Evolutionary conservation across 2,888 invertebrate genomes (phyloP), one percentile per base, ranked within the genome.

Genomic region (Prosapia bicincta): DNA sequence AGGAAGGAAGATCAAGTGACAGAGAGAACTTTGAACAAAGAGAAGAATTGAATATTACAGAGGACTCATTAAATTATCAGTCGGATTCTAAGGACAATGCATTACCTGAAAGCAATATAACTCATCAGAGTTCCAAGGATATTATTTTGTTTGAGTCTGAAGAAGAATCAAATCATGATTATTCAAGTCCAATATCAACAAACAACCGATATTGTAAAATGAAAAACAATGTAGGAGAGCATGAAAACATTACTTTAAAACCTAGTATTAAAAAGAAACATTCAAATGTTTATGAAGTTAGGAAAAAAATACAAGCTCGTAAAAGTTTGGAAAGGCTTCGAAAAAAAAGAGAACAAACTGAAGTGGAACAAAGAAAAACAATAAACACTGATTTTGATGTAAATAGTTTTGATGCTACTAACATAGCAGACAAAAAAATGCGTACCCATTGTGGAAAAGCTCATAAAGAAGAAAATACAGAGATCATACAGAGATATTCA

Each of bases 11-110:
- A 7, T 94, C 94, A 0, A 92, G 93, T 0, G 94, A 93, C 80
- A 87, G 92, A 78, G 93, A 95, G 85, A 94, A 94, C 0, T 93
- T 93, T 80, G 94, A 38, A 85, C 86, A 25, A 30, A 86, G 87
- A 43, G 84, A 83, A 78, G 84, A 84, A 69, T 20, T 20, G 9
- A 54, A 20, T 20, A 54, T 20, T 20, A 54, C 20, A 20, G 54
- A 54, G 3, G 20, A 3, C 20, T 3, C 7, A 13, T n/a, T 54
- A 20, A 20, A 1, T 54, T 20, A 20, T 54, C 20, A 54, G 3
- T 54, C 54, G 6, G 20, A 54, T 3, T 54, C 20, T 20, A 7
- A 38, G 13, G n/a, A n/a, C n/a, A n/a, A 54, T 6, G 6, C 20
- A 20, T 38, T 15, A 38, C 54, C 20, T 20, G 54, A 20, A 54